phyloP scores from a whole-genome alignment of 1,140 invertebrate species.

The Sweltsa coloradensis region DNA sequence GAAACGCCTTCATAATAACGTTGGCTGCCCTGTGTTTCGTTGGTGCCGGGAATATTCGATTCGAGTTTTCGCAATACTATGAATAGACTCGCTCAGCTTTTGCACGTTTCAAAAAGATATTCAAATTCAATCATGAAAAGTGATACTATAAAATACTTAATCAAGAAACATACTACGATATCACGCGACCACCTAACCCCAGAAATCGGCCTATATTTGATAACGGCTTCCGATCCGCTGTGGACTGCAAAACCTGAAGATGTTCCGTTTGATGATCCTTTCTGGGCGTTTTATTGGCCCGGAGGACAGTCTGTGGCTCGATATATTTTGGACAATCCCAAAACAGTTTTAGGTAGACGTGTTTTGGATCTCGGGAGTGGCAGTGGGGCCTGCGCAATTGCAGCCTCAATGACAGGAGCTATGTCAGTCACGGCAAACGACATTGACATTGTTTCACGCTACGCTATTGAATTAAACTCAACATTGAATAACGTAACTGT shows the following conservation, averaged over 20 bases:
- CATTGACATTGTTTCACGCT: no score
- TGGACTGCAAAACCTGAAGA: conserved; percentile 29
- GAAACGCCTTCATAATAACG: no score
- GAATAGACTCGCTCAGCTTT: no score
- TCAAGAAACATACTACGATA: conserved; percentile 24
- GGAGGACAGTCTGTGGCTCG: conserved; percentile 40
- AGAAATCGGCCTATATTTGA: conserved; percentile 36
- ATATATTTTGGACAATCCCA: conserved; percentile 34
- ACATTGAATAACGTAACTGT: no score
- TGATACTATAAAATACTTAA: no score
- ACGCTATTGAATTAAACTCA: no score
- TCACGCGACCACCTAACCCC: conserved; percentile 36
- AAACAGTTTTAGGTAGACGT: conserved; percentile 17
- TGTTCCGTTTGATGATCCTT: conserved; percentile 32
- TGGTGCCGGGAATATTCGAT: no score
- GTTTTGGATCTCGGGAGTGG: conserved; percentile 33
- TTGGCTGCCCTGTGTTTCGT: no score
- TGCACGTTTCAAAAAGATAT: no score
- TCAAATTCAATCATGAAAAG: no score
- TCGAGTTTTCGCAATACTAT: no score
- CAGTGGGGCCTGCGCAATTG: conserved; percentile 31
- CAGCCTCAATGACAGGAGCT: conserved; percentile 25
- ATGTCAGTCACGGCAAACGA: conserved; percentile 34
- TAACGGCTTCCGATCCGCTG: conserved; percentile 35
- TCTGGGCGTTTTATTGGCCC: conserved; percentile 47